A percentile compares a stretch with the other conserved stretches of the same genome.
These are phyloP conservation scores for Epsilonema sp. DNA, from an alignment of 2,888 invertebrate genomes.

Conservation along the genomic window DNA sequence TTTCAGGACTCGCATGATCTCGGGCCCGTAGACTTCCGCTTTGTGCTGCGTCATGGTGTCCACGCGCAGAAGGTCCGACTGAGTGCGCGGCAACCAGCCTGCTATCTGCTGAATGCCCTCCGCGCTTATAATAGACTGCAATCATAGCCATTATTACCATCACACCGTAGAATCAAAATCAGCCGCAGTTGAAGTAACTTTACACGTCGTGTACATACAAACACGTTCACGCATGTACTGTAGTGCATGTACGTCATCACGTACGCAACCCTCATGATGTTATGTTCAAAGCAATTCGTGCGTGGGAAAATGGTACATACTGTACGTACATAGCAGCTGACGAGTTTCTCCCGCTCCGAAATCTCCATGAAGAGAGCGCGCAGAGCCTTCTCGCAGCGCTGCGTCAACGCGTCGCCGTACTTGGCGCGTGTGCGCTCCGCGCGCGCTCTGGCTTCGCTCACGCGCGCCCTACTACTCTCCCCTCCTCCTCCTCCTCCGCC, in stretches of 20 bases:
- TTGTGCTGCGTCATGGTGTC: constrained; percentile 8
- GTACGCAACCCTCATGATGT: no score
- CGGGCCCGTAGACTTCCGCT: constrained; percentile 14
- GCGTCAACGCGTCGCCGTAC: no score
- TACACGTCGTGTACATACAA: no score
- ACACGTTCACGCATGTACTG: no score
- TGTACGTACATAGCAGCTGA: background rate
- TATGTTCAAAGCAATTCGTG: no score
- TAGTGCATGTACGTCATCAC: no score
- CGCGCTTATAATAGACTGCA: constrained; percentile 5
- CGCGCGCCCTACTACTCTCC: background rate
- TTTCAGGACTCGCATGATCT: constrained; percentile 16
- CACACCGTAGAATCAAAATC: no score
- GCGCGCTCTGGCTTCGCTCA: no score
- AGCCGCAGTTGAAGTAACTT: no score
- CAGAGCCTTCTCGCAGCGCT: no score
- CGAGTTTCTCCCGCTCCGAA: background rate
- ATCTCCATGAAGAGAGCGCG: background rate
- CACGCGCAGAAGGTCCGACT: constrained; percentile 18
- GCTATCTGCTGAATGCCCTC: constrained; percentile 14
- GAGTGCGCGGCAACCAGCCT: constrained; percentile 22
- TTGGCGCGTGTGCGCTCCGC: no score
- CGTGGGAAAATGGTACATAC: background rate
- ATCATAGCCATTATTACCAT: no score
- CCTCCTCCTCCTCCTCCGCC: constrained; percentile 13